Evolutionary conservation across 1,140 invertebrate species (phyloP), one percentile per base, ranked within the genome.

Genomic region (Drosophila carrolli): DNA sequence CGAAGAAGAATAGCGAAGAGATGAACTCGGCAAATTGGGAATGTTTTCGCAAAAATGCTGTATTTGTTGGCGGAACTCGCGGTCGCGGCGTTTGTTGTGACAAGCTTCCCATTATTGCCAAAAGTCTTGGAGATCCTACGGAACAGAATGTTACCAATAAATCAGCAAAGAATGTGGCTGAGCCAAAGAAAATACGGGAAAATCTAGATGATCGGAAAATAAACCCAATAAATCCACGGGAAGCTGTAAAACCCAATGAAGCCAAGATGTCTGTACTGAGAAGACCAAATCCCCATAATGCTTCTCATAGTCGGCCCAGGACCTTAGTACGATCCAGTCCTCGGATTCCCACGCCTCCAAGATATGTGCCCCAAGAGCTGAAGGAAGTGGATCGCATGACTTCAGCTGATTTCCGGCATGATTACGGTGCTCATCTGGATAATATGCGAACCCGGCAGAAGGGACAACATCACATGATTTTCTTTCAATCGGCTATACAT

Each of bases 361-460:
- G 62, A n/a, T 0, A 7, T 2, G 53, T 77, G 29, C 76, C 83
- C 2, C 50, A 10, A 0, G 79, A 89, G 43, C 54, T 88, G n/a
- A 1, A 40, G 2, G 2, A 35, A 1, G 57, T 88, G 46, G 76
- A 88, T 41, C 38, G 38, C 16, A 88, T 88, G 83, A 88, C 83
- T 2, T 88, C 83, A 14, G 72, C 84, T 1, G 76, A 89, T 5
- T 88, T 89, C 4, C 76, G 73, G 4, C 16, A 59, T 0, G 83
- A 88, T 19, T 40, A 48, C 44, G 23, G 98, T 91, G 98, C 98
- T 54, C 98, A 99, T 94, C 98, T 99, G 94, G 98, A 98, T 50
- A 99, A 99, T 81, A 98, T 99, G 92, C 98, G 99, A 94, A 97
- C 98, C 93, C 98, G 99, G 97, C 93, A 99, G 27, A 99, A 99